These are phyloP conservation scores for Calliopsis andreniformis DNA, from an alignment of 1,140 invertebrate species.

Conservation along the genomic window DNA sequence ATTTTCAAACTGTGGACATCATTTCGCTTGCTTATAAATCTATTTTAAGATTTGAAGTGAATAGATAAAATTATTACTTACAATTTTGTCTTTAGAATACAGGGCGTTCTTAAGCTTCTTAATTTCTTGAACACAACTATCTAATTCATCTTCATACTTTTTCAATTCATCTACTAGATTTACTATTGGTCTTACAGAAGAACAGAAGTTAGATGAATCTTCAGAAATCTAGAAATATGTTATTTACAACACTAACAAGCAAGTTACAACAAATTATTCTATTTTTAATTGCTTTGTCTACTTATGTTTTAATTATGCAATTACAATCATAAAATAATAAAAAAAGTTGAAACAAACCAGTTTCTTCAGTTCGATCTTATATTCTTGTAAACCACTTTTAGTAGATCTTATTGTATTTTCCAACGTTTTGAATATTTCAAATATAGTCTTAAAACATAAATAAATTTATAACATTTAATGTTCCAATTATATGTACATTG, in stretches of 20 bases:
- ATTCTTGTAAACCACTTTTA: slow-evolving; percentile 66
- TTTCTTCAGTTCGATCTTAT: slow-evolving; percentile 68
- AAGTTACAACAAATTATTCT: slow-evolving; percentile 6
- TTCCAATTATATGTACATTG: not conserved
- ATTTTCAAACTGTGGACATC: slow-evolving; percentile 72
- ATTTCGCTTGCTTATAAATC: slow-evolving; percentile 21
- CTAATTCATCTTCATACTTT: slow-evolving; percentile 67
- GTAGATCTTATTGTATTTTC: slow-evolving; percentile 67
- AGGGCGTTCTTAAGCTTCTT: slow-evolving; percentile 70
- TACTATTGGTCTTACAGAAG: slow-evolving; percentile 55
- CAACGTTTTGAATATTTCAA: slow-evolving; percentile 66
- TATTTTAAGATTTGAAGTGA: slow-evolving; percentile 18
- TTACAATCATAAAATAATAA: not conserved
- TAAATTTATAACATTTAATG: slow-evolving; percentile 1
- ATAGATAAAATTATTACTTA: slow-evolving; percentile 57
- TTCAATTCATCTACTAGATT: slow-evolving; percentile 64
- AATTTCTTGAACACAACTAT: slow-evolving; percentile 69
- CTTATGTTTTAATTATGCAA: not conserved
- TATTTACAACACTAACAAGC: slow-evolving; percentile 1
- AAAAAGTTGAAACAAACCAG: slow-evolving; percentile 62
- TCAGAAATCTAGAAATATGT: slow-evolving; percentile 64
- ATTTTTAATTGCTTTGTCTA: not conserved
- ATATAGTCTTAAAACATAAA: slow-evolving; percentile 58
- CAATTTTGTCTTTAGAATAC: slow-evolving; percentile 76
- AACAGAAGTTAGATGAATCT: slow-evolving; percentile 49